Base-by-base conservation (phyloP, 2,113 vertebrate genomes). In the Eptatretus burgeri region DNA sequence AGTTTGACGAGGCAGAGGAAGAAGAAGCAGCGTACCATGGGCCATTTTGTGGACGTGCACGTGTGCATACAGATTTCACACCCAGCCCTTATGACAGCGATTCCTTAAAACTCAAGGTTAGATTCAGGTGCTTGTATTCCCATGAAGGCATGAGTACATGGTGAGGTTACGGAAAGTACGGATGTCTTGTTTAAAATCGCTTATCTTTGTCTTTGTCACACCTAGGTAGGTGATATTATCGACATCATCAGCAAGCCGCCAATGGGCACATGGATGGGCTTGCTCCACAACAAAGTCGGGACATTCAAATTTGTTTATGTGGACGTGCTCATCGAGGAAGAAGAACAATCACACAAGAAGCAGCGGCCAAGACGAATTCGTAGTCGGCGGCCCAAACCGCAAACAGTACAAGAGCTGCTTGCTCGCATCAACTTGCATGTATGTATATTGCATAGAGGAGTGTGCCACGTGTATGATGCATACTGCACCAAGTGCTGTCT, bases 291-390 rank as follows among this genome's bases (percentile, higher is more conserved):
- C 74, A 98, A 96, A 70, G 91, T 98, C 14, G 91, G 91, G 67
- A 96, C 91, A 1, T 98, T 98, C 76, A 98, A 98, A 71, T 98
- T 98, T 73, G 94, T 98, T 73, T 98, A 96, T 2, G 85, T 98
- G 76, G 89, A 96, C 0, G 85, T 96, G 64, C 75, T 98, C 64
- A 81, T 70, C 2, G 86, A 94, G 63, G 83, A 93, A 49, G 83
- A 84, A 65, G 84, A 93, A 74, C 94, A 93, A 69, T 17, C n/a
- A 19, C 16, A n/a, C 16, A 87, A 87, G 0, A 78, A 86, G 19
- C 81, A 85, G 1, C 75, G 80, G 63, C 74, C 85, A 67, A 79
- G 85, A 68, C 78, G 79, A 70, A 80, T 82, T 16, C 93, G 85
- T 73, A 82, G 85, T 67, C n/a, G 16, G 17, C 74, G 82, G 66